These are phyloP conservation scores for Diadegma fenestrale DNA, from an alignment of 2,888 invertebrate species.

Conservation along the genomic window DNA sequence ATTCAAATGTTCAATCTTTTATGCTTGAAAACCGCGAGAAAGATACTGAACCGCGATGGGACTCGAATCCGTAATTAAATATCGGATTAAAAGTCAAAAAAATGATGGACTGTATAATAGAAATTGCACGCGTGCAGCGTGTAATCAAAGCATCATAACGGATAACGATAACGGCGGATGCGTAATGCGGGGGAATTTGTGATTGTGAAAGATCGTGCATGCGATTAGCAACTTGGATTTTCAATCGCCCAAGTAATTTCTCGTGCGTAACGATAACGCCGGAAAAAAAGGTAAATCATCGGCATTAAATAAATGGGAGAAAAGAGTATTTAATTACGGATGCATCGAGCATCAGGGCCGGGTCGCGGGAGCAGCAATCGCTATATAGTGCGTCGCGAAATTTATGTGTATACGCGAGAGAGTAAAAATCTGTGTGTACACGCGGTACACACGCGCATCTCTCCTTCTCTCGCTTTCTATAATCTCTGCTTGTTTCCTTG, in stretches of 20 bases:
- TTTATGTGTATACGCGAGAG: not conserved
- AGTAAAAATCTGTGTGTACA: not conserved
- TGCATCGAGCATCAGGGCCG: not conserved
- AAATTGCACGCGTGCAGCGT: not conserved
- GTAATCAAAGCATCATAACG: not conserved
- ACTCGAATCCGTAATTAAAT: not conserved
- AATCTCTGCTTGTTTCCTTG: not conserved
- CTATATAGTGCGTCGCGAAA: not conserved
- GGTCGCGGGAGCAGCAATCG: constrained; percentile 4
- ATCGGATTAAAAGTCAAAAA: not conserved
- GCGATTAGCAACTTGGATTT: not conserved
- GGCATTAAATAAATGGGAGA: not conserved
- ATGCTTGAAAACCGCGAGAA: not conserved
- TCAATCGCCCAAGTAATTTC: not conserved
- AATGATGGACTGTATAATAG: not conserved
- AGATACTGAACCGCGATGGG: not conserved
- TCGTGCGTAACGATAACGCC: not conserved
- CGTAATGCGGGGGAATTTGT: too few species aligned
- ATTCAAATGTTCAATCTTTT: too few species aligned
- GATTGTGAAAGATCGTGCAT: not conserved
- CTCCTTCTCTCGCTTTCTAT: not conserved
- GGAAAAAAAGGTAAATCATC: not conserved
- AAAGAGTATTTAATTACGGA: constrained; percentile 8
- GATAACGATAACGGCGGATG: not conserved
- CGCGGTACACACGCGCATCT: not conserved